phyloP scores from a whole-genome alignment of 2,888 invertebrate genomes.

The Mythimna ferrago region DNA sequence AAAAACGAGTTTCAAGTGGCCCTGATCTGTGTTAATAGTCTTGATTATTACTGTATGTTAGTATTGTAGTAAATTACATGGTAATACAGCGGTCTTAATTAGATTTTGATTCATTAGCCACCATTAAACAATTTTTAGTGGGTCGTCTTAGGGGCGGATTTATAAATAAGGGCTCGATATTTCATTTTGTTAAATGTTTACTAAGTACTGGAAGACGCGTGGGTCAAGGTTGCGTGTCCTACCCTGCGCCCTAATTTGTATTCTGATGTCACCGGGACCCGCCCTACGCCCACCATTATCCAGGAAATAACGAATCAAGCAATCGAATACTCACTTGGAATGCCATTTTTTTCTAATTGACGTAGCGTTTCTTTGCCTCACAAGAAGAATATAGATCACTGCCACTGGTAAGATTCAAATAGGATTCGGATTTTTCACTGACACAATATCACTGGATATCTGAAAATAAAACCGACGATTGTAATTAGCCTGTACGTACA shows the following conservation, averaged over 20 bases:
- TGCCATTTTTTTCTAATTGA: constrained; percentile 65
- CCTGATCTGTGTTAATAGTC: no score
- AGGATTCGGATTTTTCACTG: constrained; percentile 25
- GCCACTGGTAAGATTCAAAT: constrained; percentile 20
- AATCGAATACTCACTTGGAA: constrained; percentile 70
- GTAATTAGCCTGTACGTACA: constrained; percentile 7
- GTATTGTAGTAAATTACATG: no score
- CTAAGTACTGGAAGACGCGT: not conserved
- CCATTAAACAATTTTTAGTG: no score
- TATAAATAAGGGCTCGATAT: not conserved
- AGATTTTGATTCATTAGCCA: no score
- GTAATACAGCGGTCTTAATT: no score
- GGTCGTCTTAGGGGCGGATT: no score
- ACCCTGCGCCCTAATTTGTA: constrained; percentile 57
- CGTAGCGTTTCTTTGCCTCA: constrained; percentile 45
- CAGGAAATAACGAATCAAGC: constrained; percentile 27
- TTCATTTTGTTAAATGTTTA: constrained; percentile 30
- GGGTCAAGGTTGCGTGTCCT: constrained; percentile 47
- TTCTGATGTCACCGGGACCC: constrained; percentile 70
- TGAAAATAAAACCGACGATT: constrained; percentile 36
- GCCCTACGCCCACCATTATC: constrained; percentile 55
- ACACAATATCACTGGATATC: constrained; percentile 40
- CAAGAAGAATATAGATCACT: constrained; percentile 32
- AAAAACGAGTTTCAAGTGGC: no score
- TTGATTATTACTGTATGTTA: no score